Evolutionary conservation across 2,888 invertebrate genomes (phyloP).

Genomic region (Himalopsyche anomala): DNA sequence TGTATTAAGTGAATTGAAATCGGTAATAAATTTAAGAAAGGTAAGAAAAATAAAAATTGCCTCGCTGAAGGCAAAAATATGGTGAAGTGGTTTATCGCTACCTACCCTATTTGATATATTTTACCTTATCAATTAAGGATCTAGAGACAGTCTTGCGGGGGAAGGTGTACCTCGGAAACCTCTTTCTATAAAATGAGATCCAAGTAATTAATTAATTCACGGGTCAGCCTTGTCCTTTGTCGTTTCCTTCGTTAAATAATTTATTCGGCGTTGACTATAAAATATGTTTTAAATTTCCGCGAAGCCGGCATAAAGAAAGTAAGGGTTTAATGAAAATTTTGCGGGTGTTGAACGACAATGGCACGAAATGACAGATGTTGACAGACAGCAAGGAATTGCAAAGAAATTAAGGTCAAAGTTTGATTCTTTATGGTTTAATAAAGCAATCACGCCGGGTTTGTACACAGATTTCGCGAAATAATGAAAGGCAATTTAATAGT

Average conservation of each 20-base stretch:
- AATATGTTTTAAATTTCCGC: slow-evolving; percentile 7
- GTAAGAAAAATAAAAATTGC: background rate
- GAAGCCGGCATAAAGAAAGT: background rate
- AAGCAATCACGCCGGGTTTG: background rate
- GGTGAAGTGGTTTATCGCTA: background rate
- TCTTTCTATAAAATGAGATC: slow-evolving; percentile 21
- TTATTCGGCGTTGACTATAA: slow-evolving; percentile 13
- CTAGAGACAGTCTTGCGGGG: background rate
- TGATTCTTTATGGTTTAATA: background rate
- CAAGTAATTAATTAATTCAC: slow-evolving; percentile 31
- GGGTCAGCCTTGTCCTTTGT: slow-evolving; percentile 41
- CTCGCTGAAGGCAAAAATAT: slow-evolving; percentile 16
- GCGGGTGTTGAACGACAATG: slow-evolving; percentile 5
- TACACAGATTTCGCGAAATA: no score
- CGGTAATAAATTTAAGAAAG: background rate
- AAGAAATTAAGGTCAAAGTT: slow-evolving; percentile 10
- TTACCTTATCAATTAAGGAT: slow-evolving; percentile 31
- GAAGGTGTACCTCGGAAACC: background rate
- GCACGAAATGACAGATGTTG: slow-evolving; percentile 10
- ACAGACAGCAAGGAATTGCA: background rate
- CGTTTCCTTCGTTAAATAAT: slow-evolving; percentile 45
- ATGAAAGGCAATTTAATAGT: no score
- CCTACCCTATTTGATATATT: background rate
- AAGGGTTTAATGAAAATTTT: slow-evolving; percentile 26
- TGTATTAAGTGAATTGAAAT: background rate